phyloP scores from a whole-genome alignment of 2,113 vertebrate species.

The Ancistrus triradiatus region DNA sequence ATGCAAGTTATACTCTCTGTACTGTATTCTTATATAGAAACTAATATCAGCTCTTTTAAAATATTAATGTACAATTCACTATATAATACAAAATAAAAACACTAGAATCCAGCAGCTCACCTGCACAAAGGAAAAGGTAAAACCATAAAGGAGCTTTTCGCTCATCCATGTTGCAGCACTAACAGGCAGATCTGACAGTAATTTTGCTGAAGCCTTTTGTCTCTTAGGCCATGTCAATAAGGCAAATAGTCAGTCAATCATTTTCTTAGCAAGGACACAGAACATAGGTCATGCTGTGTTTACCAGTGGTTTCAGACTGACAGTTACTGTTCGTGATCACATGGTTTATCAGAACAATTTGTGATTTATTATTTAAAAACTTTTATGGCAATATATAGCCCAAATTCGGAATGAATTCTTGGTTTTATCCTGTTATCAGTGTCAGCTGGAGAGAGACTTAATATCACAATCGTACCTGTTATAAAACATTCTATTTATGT shows the following conservation, averaged over 20 bases:
- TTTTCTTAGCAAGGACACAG: constrained; percentile 60
- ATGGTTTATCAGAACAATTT: no score
- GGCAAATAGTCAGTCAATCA: constrained; percentile 69
- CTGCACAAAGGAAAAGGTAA: constrained; percentile 53
- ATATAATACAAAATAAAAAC: no score
- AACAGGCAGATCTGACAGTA: constrained; percentile 44
- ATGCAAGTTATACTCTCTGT: no score
- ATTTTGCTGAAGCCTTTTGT: constrained; percentile 26
- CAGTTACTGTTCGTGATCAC: constrained; percentile 4
- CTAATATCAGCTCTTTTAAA: no score
- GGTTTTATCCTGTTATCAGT: no score
- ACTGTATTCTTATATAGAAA: no score
- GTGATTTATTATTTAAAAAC: no score
- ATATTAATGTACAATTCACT: no score
- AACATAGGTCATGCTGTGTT: constrained; percentile 56
- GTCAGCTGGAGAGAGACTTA: not conserved
- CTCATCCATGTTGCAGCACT: constrained; percentile 59
- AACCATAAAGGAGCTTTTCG: constrained; percentile 53
- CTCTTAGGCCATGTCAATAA: constrained; percentile 35
- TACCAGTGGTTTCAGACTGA: constrained; percentile 27
- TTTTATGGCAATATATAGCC: no score
- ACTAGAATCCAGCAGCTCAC: constrained; percentile 50
- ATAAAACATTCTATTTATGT: not conserved
- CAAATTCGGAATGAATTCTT: no score
- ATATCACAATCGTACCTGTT: not conserved